phyloP scores from a whole-genome alignment of 2,113 vertebrate species.

The Phoenicopterus ruber region DNA sequence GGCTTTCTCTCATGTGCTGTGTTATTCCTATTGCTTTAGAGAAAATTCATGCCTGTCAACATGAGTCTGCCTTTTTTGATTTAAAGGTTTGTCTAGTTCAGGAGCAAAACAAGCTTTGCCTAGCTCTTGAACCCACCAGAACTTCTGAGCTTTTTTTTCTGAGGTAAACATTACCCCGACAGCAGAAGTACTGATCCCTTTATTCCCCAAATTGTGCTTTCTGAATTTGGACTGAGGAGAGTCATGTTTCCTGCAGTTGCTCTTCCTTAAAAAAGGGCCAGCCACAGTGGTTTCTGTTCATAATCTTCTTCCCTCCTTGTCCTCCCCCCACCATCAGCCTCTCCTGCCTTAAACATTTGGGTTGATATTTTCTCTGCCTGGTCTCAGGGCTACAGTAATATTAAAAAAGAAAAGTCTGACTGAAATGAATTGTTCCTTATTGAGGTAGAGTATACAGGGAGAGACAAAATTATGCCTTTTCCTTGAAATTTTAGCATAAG shows the following conservation, averaged over 20 bases:
- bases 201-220: neutral
- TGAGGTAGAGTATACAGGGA: neutral
- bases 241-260: neutral
- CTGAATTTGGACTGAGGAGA: neutral
- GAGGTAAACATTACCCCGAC: neutral
- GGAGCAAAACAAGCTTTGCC: neutral
- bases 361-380: slow-evolving; percentile 36
- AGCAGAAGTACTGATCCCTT: neutral
- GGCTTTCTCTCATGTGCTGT: neutral
- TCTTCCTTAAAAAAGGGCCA: neutral
- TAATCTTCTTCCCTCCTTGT: neutral
- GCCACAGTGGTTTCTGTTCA: neutral
- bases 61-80: neutral
- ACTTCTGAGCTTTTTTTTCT: neutral
- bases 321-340: fast-evolving
- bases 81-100: neutral
- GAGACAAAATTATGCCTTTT: neutral
- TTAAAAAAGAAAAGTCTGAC: slow-evolving; percentile 32
- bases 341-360: neutral
- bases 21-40: neutral
- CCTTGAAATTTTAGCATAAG: slow-evolving; percentile 32
- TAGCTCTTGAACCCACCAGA: neutral
- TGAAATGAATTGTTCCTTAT: slow-evolving; percentile 29
- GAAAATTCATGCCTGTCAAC: neutral
- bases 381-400: slow-evolving; percentile 26